These are phyloP conservation scores for Chloroceryle amazona DNA, from an alignment of 2,797 vertebrate genomes.

Conservation along the genomic window DNA sequence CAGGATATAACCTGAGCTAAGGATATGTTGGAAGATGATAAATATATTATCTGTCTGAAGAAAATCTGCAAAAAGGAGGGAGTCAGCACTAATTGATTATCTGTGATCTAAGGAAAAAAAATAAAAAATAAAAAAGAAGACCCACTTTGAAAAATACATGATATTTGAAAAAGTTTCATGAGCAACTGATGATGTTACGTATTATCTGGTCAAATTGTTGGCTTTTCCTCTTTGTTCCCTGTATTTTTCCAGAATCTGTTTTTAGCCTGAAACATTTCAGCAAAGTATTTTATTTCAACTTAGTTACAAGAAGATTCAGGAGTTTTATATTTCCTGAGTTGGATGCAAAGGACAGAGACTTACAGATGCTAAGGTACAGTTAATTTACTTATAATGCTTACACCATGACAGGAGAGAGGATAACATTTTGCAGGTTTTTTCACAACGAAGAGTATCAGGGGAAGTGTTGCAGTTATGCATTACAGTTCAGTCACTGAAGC, in stretches of 20 bases:
- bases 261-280: neutral
- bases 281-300: fast-evolving
- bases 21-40: neutral
- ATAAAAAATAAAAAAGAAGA: neutral
- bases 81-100: neutral
- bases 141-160: neutral
- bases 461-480: neutral
- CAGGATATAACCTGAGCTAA: neutral
- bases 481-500: constrained; percentile 16
- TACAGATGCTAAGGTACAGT: neutral
- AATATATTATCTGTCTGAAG: neutral
- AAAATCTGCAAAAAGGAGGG: neutral
- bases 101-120: neutral
- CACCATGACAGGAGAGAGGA: neutral
- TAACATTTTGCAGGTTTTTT: neutral
- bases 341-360: neutral
- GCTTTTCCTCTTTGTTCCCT: neutral
- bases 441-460: neutral
- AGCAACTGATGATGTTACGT: neutral
- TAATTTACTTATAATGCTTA: neutral
- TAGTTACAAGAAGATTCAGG: neutral
- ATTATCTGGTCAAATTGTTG: neutral
- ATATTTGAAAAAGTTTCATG: neutral
- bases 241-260: neutral
- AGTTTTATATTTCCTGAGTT: neutral